Evolutionary conservation across 2,113 vertebrate genomes (phyloP), one percentile per base, ranked within the genome.

Genomic region (Calyptommatus sinebrachiatus): DNA sequence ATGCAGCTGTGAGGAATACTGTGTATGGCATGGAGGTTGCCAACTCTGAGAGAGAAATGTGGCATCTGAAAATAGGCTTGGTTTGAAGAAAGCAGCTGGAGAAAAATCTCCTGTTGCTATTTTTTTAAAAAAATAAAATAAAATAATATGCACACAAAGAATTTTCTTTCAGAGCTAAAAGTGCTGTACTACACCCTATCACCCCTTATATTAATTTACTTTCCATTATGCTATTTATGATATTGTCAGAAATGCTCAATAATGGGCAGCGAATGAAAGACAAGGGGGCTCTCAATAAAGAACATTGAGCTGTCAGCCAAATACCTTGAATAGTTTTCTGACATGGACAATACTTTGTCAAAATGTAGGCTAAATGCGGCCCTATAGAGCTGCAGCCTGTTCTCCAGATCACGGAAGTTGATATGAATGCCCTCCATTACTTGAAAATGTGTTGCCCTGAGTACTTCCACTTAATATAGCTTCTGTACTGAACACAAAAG

Each of bases 271-370:
- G 53, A 68, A 74, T 80, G 80, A 73, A 53, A 31, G 71, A 78
- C 78, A 79, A 78, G 31, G 21, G 2, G 0, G 26, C 35, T 90
- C 68, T 22, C 31, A 80, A 80, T 83, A 74, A 71, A 63, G 66
- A 29, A 70, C 80, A 11, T 26, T 31, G 73, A 65, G 69, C 35
- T 83, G 62, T 81, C 83, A 88, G 89, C 79, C 81, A 88, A 88
- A 89, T 81, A 61, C 7, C 71, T 82, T 73, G 80, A 84, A 89
- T 86, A 69, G 75, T 89, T 89, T 84, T 41, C 84, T 62, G 80
- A 85, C 72, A 80, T 81, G 63, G 53, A 41, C 6, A 1, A 18
- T 12, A 7, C 1, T 71, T 46, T 75, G 29, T 81, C 74, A n/a
- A 66, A 31, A n/a, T 31, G 72, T 35, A 2, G 5, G 41, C 83